A percentile compares a stretch with the other conserved stretches of the same genome.
Conservation (phyloP, 1,140 invertebrate genomes). For the Mactra quadrangularis region DNA sequence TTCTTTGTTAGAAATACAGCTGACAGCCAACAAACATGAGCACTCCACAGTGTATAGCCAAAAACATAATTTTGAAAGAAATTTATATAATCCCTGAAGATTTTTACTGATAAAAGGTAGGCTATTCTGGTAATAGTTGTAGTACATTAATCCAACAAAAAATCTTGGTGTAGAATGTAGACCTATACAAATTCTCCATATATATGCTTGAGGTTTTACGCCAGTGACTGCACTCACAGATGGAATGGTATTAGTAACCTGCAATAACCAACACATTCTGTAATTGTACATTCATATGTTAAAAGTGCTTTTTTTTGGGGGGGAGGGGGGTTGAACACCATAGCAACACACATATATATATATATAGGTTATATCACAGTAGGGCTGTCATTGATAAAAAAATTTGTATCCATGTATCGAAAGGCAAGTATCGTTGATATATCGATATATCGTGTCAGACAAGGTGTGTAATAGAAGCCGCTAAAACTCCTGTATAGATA, state of each 20-base stretch:
- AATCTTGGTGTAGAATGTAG: conserved; percentile 94
- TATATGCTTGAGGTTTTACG: conserved; percentile 93
- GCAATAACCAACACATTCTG: conserved; percentile 87
- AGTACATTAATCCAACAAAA: conserved; percentile 90
- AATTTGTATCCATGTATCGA: too few species aligned
- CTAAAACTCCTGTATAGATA: too few species aligned
- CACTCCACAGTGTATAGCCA: conserved; percentile 93
- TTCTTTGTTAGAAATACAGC: conserved; percentile 96
- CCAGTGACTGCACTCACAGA: conserved; percentile 97
- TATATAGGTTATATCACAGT: too few species aligned
- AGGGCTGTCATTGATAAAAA: too few species aligned
- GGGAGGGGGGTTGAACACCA: too few species aligned
- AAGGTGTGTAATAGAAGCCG: too few species aligned
- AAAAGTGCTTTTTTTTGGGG: too few species aligned
- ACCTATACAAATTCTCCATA: conserved; percentile 95
- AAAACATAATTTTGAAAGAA: conserved; percentile 89
- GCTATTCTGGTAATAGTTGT: conserved; percentile 86
- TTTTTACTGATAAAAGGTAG: conserved; percentile 70
- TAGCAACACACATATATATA: too few species aligned
- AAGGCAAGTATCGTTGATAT: too few species aligned
- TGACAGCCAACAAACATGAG: conserved; percentile 92
- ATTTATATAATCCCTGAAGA: conserved; percentile 83
- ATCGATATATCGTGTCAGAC: too few species aligned
- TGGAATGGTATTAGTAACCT: conserved; percentile 94
- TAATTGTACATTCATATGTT: too few species aligned